Conservation (phyloP, 2,888 invertebrate genomes). For the Linyphia triangularis region DNA sequence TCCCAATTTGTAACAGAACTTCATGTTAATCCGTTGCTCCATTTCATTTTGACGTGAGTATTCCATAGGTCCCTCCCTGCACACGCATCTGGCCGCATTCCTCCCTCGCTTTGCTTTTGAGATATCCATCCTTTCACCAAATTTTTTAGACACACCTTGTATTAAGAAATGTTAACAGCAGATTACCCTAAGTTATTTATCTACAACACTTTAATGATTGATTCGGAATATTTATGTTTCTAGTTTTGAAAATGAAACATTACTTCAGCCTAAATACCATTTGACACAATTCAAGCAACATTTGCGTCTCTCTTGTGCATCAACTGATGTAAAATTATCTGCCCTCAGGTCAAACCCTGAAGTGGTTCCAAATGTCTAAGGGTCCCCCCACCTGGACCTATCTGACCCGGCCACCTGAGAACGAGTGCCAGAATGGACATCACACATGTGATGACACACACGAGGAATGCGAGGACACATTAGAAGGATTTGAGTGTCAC, state of each 20-base stretch:
- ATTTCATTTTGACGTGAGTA: too few species aligned
- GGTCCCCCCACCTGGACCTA: slow-evolving; percentile 87
- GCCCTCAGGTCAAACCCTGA: slow-evolving; percentile 56
- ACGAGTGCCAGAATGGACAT: slow-evolving; percentile 94
- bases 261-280: neutral
- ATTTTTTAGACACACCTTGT: too few species aligned
- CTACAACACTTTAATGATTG: too few species aligned
- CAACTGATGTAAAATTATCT: neutral
- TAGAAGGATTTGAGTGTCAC: slow-evolving; percentile 89
- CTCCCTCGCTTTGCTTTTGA: too few species aligned
- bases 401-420: slow-evolving; percentile 92
- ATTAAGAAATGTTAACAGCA: too few species aligned
- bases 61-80: too few species aligned
- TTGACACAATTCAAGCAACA: neutral
- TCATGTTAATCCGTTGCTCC: too few species aligned
- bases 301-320: neutral
- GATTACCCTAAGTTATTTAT: too few species aligned
- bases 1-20: too few species aligned
- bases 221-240: too few species aligned
- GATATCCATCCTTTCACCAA: too few species aligned
- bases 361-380: slow-evolving; percentile 75
- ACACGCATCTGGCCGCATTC: too few species aligned
- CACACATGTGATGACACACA: slow-evolving; percentile 92
- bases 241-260: neutral
- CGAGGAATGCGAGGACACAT: slow-evolving; percentile 91